These are phyloP conservation scores for Lepus oiostolus DNA, from an alignment of 2,797 vertebrate genomes.

Conservation along the genomic window DNA sequence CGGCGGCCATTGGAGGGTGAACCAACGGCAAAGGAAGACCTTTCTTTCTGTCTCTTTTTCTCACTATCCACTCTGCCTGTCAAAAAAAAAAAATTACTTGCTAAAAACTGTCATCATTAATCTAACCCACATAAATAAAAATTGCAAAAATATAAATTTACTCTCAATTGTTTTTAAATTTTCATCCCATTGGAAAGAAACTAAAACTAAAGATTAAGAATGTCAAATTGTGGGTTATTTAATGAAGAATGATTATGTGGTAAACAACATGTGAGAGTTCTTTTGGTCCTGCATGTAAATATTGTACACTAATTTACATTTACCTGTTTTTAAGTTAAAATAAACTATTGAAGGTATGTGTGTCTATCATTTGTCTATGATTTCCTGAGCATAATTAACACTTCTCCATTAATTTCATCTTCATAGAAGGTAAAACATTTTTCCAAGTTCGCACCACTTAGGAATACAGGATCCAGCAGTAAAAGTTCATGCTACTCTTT, in stretches of 20 bases:
- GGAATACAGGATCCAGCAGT: background rate
- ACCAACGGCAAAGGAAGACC: too few species aligned
- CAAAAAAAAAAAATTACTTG: background rate
- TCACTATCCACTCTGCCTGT: too few species aligned
- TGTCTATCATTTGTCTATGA: background rate
- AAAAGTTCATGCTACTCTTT: background rate
- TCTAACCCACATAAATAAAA: background rate
- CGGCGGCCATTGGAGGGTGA: too few species aligned
- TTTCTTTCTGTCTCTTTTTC: too few species aligned
- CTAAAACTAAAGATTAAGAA: background rate
- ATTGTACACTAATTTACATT: background rate
- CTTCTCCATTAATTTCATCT: conserved; percentile 26
- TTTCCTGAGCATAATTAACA: background rate
- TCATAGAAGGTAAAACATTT: background rate
- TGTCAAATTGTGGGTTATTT: background rate
- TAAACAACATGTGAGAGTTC: background rate
- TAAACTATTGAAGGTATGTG: background rate
- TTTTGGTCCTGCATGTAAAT: background rate
- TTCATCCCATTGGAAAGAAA: background rate
- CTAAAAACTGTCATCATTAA: background rate
- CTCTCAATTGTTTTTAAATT: background rate
- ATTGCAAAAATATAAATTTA: background rate
- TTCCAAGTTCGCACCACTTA: background rate
- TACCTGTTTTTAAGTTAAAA: background rate
- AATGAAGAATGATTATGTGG: background rate